Base-by-base conservation (phyloP, 2,113 vertebrate species). In the Cisticola juncidis region DNA sequence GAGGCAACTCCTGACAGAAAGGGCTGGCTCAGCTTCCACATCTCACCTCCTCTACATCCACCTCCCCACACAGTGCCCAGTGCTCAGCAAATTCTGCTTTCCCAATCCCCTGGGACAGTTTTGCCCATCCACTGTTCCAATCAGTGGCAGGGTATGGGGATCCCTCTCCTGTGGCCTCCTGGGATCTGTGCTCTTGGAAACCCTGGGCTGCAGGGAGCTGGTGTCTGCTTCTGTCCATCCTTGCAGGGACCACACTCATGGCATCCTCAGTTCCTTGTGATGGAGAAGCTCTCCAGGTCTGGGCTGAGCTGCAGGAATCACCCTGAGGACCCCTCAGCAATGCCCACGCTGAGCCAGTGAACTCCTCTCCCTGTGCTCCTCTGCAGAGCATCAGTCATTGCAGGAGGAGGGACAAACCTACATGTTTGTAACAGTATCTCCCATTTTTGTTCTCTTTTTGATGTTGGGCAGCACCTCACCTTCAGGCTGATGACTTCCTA, bases 61-160 rank as follows among this genome's bases (percentile, higher is more conserved):
- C 76, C 73, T 65, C 53, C 42, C 12, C 0, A 0, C 0, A 0
- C 68, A 45, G 42, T 69, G 38, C 40, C 47, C 0, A 0, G 25
- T 54, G 65, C 77, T 70, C 70, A 87, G 90, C 38, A 2, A 23
- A 57, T 93, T 88, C 72, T 68, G 4, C n/a, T 44, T 53, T 78
- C 44, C 68, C 11, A 5, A 0, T 33, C 13, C n/a, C 47, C 0
- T 38, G 38, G 38, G 0, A 5, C 9, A 25, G 51, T 20, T 79
- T 56, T 65, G 18, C 29, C 22, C n/a, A 26, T 45, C 29, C 14
- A 24, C 33, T 0, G 2, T 70, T 68, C 38, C 0, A 0, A 0
- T 40, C 45, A 36, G 44, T 0, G 1, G 13, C 20, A 18, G n/a
- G 33, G 7, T 2, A 0, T 12, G 62, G 28, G 42, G 18, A 9